A percentile compares a stretch with the other conserved stretches of the same genome.
phyloP scores from a whole-genome alignment of 2,888 invertebrate species.

The Scaptomyza parva region DNA sequence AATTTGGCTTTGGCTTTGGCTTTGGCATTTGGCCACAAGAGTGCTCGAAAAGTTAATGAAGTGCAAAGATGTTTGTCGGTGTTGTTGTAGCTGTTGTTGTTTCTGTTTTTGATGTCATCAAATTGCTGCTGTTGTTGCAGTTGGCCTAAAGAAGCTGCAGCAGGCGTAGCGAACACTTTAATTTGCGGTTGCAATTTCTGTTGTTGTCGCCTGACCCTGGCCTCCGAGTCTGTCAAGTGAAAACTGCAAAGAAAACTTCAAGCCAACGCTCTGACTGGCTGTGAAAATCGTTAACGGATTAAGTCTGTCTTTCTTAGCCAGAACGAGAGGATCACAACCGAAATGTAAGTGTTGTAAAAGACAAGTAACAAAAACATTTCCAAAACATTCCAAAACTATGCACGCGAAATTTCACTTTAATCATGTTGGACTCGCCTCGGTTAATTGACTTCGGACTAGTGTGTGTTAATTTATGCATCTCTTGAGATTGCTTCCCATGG shows the following conservation, averaged over 20 bases:
- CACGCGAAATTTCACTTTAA: conserved; percentile 39
- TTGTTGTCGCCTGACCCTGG: conserved; percentile 40
- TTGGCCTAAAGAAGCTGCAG: conserved; percentile 36
- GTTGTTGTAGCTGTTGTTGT: conserved; percentile 21
- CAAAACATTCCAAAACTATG: conserved; percentile 18
- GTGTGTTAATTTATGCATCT: conserved; percentile 57
- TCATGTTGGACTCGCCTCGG: conserved; percentile 2
- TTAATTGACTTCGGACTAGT: conserved; percentile 24
- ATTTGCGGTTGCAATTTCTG: conserved; percentile 55
- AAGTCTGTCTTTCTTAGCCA: conserved; percentile 31
- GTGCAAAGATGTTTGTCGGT: conserved; percentile 71
- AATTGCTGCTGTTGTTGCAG: conserved; percentile 40
- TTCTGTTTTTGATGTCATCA: conserved; percentile 44
- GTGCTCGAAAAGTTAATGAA: conserved; percentile 74
- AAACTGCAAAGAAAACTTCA: conserved; percentile 59
- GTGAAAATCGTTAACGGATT: conserved; percentile 47
- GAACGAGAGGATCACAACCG: conserved; percentile 14
- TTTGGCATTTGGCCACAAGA: conserved; percentile 65
- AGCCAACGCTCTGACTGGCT: conserved; percentile 25
- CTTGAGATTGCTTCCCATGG: conserved; percentile 58
- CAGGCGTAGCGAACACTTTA: conserved; percentile 53
- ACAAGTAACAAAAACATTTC: conserved; percentile 11
- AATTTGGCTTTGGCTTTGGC: conserved; percentile 65
- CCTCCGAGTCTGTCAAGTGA: conserved; percentile 61
- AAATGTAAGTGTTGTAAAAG: conserved; percentile 30